Conservation (phyloP, 2,797 vertebrate genomes). For the Danio albolineatus region DNA sequence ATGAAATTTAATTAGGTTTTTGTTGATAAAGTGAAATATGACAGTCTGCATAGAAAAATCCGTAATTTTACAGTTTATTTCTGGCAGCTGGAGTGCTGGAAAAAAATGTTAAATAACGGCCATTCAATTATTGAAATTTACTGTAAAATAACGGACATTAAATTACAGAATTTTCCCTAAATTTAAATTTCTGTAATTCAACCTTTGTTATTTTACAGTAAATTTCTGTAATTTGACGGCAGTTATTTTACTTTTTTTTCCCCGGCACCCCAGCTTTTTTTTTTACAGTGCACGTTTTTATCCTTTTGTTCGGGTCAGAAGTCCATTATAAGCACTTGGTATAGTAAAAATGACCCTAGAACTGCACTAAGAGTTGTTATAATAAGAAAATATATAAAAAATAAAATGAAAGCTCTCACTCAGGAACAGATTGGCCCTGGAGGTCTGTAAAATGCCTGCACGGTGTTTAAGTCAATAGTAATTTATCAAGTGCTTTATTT, state of each 20-base stretch:
- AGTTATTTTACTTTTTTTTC: too few species aligned
- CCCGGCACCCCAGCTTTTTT: too few species aligned
- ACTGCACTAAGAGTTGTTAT: slow-evolving; percentile 1
- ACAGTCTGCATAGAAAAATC: neutral
- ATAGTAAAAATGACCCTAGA: slow-evolving; percentile 1
- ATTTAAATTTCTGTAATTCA: too few species aligned
- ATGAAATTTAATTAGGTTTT: neutral
- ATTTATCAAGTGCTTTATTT: slow-evolving; percentile 1
- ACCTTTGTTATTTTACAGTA: too few species aligned
- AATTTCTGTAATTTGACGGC: too few species aligned
- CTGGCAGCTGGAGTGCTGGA: too few species aligned
- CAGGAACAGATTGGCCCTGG: slow-evolving; percentile 41
- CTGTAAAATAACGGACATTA: too few species aligned
- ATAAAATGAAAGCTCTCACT: neutral
- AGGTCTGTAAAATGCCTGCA: slow-evolving; percentile 11
- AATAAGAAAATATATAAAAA: neutral
- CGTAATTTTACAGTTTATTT: too few species aligned
- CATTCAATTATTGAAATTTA: too few species aligned
- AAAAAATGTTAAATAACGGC: too few species aligned
- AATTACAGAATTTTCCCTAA: too few species aligned
- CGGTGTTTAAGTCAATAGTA: slow-evolving; percentile 11
- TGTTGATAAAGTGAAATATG: neutral
- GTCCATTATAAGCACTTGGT: neutral
- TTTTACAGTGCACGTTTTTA: too few species aligned
- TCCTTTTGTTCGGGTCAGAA: neutral